Base-by-base conservation (phyloP, 2,113 vertebrate genomes). In the Ceyx margarethae region DNA sequence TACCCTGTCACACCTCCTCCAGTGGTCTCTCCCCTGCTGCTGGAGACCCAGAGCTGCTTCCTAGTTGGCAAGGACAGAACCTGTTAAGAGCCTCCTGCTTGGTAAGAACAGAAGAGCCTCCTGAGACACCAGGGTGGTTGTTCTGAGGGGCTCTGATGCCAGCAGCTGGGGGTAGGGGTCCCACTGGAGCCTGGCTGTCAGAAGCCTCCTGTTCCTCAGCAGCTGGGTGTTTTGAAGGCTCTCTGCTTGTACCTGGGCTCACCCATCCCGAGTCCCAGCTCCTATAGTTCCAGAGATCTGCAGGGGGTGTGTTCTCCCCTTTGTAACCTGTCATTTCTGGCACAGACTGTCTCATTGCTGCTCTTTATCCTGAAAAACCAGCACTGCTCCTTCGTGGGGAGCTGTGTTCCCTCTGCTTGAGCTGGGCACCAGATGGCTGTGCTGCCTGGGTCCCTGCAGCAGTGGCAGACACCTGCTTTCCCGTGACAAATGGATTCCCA, bases 231-330 rank as follows among this genome's bases (percentile, higher is more conserved):
- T 13, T 42, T 45, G 28, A 22, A 50, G 85, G 25, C 62, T 79
- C 26, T 42, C 66, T 89, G 57, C 51, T 65, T 16, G 5, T 40
- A 6, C 9, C 4, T 7, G 37, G 11, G 37, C 37, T 37, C 33
- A 15, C 33, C 11, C 25, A 23, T 4, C 2, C 5, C 1, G 3
- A 31, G 29, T 16, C 26, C 1, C 0, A 2, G 10, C 57, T 21
- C 1, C 46, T 17, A 1, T 33, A 20, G 16, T 9, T 35, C 26
- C 2, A 6, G 17, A 31, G 6, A 12, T 6, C 42, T 13, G 1
- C 7, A 46, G 35, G 51, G 29, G 33, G 25, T 1, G 5, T 13
- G 3, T 13, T 7, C 8, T 18, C 51, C 6, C 5, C 12, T 69
- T 72, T 8, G 40, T 21, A n/a, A 26, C 16, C 13, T 28, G 26